These are phyloP conservation scores for Malurus leucopterus DNA, from an alignment of 2,797 vertebrate species.

Conservation along the genomic window DNA sequence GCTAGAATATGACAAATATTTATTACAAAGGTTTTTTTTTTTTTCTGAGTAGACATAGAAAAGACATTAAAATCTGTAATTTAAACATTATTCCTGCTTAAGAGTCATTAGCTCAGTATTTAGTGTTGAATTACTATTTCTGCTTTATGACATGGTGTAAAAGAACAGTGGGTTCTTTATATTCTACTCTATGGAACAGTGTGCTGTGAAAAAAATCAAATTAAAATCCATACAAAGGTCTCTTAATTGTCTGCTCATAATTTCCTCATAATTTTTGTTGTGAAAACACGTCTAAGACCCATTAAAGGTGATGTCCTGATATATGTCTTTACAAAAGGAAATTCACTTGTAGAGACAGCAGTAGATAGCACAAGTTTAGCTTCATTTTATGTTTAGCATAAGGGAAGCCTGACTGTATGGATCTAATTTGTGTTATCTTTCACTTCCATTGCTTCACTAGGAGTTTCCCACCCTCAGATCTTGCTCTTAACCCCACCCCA, in stretches of 20 bases:
- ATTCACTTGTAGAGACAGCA: neutral
- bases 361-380: neutral
- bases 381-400: neutral
- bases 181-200: neutral
- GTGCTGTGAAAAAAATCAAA: neutral
- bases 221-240: neutral
- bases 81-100: neutral
- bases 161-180: neutral
- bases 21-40: neutral
- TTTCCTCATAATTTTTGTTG: neutral
- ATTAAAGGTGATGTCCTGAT: neutral
- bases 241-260: neutral
- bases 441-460: neutral
- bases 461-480: neutral
- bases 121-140: neutral
- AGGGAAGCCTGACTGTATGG: neutral
- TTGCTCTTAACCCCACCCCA: accelerated
- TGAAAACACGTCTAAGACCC: neutral
- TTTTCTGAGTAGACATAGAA: neutral
- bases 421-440: neutral
- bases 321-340: neutral
- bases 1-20: neutral
- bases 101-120: neutral
- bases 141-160: neutral
- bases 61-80: neutral